Evolutionary conservation across 2,113 vertebrate genomes (phyloP), one percentile per base, ranked within the genome.

Genomic region (Phoenicopterus ruber): DNA sequence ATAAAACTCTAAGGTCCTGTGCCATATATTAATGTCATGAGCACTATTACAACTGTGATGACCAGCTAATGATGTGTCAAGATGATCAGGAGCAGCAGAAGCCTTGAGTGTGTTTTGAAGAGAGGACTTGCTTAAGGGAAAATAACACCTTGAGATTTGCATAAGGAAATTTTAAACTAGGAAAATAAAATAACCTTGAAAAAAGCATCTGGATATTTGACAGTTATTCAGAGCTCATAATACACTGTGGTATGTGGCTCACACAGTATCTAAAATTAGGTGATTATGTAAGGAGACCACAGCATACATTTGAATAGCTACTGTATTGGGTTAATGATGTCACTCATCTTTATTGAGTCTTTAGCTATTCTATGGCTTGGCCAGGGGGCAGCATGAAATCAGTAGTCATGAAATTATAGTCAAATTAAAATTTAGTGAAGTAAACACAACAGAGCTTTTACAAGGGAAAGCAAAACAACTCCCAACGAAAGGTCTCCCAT

Each of bases 281-380:
- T 90, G 90, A 78, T 97, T 95, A 96, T 94, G 96, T 98, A 96
- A 97, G 96, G 96, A 95, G 93, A 94, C 96, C 91, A 83, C 90
- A 79, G 96, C 28, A 67, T 93, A 95, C 49, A 44, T 96, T 97
- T 98, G 97, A 97, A 96, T 91, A 96, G 96, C 66, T 69, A 97
- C 98, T 98, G 97, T 95, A 91, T 96, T 97, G 97, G 96, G 97
- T 97, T 98, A 96, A 96, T 98, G 98, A 98, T 98, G 98, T 99
- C 98, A 98, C 91, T 93, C 54, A 55, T 94, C 82, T 96, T 96
- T 82, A 97, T 74, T 97, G 97, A 95, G 91, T 92, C 70, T 96
- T 96, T 58, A 96, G 94, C 98, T 97, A 93, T 98, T 97, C 87
- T 88, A 89, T 93, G 92, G 97, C 90, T 97, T 98, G 95, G 95